Evolutionary conservation across 2,888 invertebrate species (phyloP).

Genomic region (Caenorhabditis sulstoni): DNA sequence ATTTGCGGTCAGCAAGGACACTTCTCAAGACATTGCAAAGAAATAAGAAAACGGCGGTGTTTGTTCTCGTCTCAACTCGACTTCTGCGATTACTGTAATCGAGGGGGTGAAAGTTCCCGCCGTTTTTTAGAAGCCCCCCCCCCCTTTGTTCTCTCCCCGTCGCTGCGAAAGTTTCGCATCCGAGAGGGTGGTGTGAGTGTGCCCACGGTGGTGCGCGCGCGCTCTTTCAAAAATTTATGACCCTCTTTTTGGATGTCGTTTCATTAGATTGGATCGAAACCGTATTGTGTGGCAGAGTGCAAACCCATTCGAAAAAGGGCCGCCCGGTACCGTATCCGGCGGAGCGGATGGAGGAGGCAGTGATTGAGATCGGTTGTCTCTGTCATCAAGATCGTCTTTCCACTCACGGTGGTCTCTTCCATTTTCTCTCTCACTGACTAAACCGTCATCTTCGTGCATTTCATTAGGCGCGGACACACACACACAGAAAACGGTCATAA

Average conservation of each 20-base stretch:
- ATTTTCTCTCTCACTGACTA: neutral
- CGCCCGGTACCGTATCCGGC: constrained; percentile 15
- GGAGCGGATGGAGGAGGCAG: neutral
- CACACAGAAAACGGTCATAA: constrained; percentile 41
- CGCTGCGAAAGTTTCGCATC: too few relatives aligned
- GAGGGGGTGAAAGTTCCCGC: too few relatives aligned
- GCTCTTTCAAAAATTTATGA: constrained; percentile 50
- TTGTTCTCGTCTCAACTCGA: constrained; percentile 23
- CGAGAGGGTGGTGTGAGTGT: too few relatives aligned
- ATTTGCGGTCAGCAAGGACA: neutral
- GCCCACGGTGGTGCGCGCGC: constrained; percentile 26
- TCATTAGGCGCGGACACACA: constrained; percentile 7
- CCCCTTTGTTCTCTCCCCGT: too few relatives aligned
- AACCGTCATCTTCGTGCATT: constrained; percentile 51
- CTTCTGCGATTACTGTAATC: too few relatives aligned
- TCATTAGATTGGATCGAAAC: constrained; percentile 43
- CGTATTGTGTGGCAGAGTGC: constrained; percentile 49
- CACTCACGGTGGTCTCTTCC: constrained; percentile 20
- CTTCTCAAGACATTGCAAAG: too few relatives aligned
- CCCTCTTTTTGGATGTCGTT: constrained; percentile 26
- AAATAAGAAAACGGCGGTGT: neutral
- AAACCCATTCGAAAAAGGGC: constrained; percentile 18
- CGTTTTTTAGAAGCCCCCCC: neutral
- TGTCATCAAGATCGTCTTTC: too few relatives aligned
- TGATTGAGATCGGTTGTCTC: neutral